phyloP scores from a whole-genome alignment of 1,140 invertebrate genomes.

The Monochamus saltuarius region DNA sequence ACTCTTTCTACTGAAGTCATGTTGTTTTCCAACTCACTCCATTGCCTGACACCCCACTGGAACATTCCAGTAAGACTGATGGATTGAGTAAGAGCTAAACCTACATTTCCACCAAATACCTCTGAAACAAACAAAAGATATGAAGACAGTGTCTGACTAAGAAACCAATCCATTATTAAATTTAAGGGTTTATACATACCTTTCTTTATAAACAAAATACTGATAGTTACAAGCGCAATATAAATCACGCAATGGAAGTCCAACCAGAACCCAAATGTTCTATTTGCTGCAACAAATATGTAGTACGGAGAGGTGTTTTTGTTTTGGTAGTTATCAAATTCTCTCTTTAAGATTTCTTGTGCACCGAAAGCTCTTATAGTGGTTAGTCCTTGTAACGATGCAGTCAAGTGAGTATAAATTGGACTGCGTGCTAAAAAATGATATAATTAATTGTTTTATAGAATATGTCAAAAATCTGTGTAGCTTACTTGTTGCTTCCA shows the following conservation, averaged over 20 bases:
- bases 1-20: slow-evolving; percentile 68
- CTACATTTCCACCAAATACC: slow-evolving; percentile 56
- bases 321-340: slow-evolving; percentile 46
- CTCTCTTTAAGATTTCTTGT: slow-evolving; percentile 60
- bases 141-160: too few relatives aligned
- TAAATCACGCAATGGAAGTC: slow-evolving; percentile 32
- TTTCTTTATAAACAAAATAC: slow-evolving; percentile 41
- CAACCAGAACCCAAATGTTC: slow-evolving; percentile 22
- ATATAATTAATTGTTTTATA: background rate
- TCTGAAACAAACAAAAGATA: slow-evolving; percentile 37
- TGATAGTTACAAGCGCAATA: slow-evolving; percentile 57
- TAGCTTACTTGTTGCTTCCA: slow-evolving; percentile 77
- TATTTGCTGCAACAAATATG: slow-evolving; percentile 15
- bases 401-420: slow-evolving; percentile 83
- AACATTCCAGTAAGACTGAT: slow-evolving; percentile 62
- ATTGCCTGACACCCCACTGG: slow-evolving; percentile 73
- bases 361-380: slow-evolving; percentile 84
- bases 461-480: background rate
- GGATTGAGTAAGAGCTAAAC: slow-evolving; percentile 58
- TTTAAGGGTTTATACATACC: slow-evolving; percentile 23
- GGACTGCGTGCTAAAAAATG: slow-evolving; percentile 66
- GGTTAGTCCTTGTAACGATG: slow-evolving; percentile 82
- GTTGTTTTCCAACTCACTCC: slow-evolving; percentile 67
- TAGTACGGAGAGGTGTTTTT: slow-evolving; percentile 18
- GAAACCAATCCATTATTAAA: too few relatives aligned